Conservation (phyloP, 2,888 invertebrate genomes). For the Neelides folsomi region DNA sequence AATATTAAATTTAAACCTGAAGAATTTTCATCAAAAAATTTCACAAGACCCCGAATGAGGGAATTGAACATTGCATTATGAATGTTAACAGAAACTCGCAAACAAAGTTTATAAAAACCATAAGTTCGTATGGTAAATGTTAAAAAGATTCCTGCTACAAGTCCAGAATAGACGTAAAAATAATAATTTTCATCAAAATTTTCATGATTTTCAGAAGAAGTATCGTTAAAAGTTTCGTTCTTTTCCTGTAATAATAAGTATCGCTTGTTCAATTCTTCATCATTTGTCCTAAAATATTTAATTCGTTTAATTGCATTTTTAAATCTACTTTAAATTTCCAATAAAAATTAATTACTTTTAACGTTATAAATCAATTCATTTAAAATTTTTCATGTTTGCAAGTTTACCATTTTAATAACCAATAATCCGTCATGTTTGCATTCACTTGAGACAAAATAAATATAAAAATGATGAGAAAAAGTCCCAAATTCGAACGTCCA, state of each 20-base stretch:
- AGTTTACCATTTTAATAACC: constrained; percentile 28
- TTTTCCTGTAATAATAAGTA: too few species aligned
- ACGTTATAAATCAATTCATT: too few species aligned
- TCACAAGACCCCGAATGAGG: constrained; percentile 39
- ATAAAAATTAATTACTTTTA: too few species aligned
- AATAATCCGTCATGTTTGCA: constrained; percentile 21
- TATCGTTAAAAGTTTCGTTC: constrained; percentile 3
- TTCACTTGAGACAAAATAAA: constrained; percentile 20
- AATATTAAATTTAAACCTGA: constrained; percentile 24
- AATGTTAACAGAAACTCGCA: constrained; percentile 39
- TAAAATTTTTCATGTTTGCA: too few species aligned
- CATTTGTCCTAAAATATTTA: constrained; percentile 5
- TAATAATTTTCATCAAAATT: constrained; percentile 34
- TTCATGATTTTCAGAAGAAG: constrained; percentile 10
- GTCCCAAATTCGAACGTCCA: constrained; percentile 14
- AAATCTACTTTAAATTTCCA: too few species aligned
- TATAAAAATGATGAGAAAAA: constrained; percentile 15
- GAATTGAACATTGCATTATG: constrained; percentile 42
- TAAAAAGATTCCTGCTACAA: constrained; percentile 35
- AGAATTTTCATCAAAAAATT: constrained; percentile 31
- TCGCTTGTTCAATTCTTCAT: constrained; percentile 17
- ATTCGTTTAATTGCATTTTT: too few species aligned
- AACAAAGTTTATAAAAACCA: constrained; percentile 37
- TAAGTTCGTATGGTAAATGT: constrained; percentile 38
- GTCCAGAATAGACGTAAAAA: constrained; percentile 36